Percentiles rank a stretch among this genome's conserved stretches.
Evolutionary conservation across 2,797 vertebrate species (phyloP).

Genomic region (Cuculus canorus): DNA sequence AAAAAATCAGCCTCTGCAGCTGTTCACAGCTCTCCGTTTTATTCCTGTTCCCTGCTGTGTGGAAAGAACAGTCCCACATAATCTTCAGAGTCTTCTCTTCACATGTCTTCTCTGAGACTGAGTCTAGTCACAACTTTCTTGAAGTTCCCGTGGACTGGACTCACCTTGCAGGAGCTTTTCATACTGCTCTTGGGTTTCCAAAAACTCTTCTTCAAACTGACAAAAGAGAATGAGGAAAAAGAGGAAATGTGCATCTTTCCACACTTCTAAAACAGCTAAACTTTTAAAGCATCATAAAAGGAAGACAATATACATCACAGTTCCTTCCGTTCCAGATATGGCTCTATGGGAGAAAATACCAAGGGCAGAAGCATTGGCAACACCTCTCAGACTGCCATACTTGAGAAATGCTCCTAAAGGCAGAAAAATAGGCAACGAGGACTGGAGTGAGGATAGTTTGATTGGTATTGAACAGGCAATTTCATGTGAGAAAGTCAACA

Average conservation of each 20-base stretch:
- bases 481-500: background rate
- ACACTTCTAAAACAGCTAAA: background rate
- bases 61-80: background rate
- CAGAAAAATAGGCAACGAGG: background rate
- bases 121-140: background rate
- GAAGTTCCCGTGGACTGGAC: conserved; percentile 1
- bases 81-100: background rate
- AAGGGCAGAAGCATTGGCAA: background rate
- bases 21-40: background rate
- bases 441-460: background rate
- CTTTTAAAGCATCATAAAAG: background rate
- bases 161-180: conserved; percentile 82
- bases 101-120: background rate
- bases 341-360: background rate
- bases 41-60: background rate
- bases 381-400: background rate
- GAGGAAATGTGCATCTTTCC: background rate
- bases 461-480: background rate
- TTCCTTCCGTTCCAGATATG: background rate
- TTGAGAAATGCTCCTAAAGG: background rate
- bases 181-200: conserved; percentile 83
- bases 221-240: background rate
- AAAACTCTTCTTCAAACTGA: conserved; percentile 87
- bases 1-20: background rate
- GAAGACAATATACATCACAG: background rate